Base-by-base conservation (phyloP, 2,797 vertebrate species). In the Mormyrops attenuatus region DNA sequence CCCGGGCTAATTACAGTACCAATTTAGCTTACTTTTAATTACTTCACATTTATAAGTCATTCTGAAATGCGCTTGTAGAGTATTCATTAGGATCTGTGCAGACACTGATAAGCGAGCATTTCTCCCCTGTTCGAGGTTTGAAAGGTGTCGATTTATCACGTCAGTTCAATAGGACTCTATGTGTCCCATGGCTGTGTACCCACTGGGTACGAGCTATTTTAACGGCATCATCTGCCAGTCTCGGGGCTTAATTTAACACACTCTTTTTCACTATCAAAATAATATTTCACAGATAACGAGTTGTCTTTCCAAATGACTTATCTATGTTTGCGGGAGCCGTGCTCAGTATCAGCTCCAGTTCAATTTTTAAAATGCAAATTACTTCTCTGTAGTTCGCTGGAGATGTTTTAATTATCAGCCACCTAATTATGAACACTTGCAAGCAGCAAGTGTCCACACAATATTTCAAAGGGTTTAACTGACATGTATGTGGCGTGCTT, bases 341-440 rank as follows among this genome's bases (percentile, higher is more conserved):
- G 77, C 49, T 49, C 44, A 3, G 11, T 90, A 90, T 80, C 34
- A 30, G 86, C 41, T 20, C 55, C 15, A 52, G 85, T 88, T 90
- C 69, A 49, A 63, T 88, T 86, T 90, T 88, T 84, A 84, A 90
- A 88, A 90, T 90, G 89, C 87, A 88, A 82, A 88, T 90, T 85
- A 69, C 66, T 88, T 41, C 84, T 89, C 89, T 87, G 84, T 87
- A 87, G 57, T 87, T 89, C 69, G 34, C 49, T 50, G 22, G 80
- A 85, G 57, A 86, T 52, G 44, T 87, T 89, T 89, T 87, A 89
- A 89, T 89, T 41, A 89, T 53, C 47, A 69, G 13, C 44, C 85
- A 69, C 84, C 49, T 60, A 85, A 49, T 53, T 60, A 87, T 63
- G 63, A 49, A 73, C 89, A 87, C 89, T 89, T 87, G 85, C 84